These are phyloP conservation scores for Psittacula cyanocephala DNA, from an alignment of 2,113 vertebrate genomes.

Conservation along the genomic window DNA sequence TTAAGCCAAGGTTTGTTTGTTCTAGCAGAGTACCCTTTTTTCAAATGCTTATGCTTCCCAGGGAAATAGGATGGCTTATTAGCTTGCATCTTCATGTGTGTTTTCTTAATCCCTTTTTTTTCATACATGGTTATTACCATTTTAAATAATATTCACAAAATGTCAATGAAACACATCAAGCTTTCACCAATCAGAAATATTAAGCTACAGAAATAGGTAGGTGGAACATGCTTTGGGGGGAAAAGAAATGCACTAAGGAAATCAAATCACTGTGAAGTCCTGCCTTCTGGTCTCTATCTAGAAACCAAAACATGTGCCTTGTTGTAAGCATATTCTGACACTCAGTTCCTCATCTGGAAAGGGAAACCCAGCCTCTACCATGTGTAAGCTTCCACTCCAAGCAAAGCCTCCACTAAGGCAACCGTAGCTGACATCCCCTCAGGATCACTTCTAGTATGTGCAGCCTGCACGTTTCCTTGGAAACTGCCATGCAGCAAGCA, in stretches of 20 bases:
- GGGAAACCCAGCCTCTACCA: background rate
- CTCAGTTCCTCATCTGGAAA: background rate
- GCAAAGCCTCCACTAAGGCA: slow-evolving; percentile 15
- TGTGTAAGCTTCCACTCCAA: background rate
- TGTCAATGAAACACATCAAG: background rate
- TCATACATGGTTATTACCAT: background rate
- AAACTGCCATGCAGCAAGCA: slow-evolving; percentile 63
- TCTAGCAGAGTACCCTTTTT: background rate
- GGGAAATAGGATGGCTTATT: background rate
- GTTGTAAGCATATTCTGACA: background rate
- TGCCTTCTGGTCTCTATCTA: background rate
- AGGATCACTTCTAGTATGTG: slow-evolving; percentile 52
- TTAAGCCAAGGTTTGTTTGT: background rate
- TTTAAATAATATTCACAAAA: background rate
- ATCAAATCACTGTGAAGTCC: background rate
- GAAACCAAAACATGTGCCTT: background rate
- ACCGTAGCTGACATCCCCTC: slow-evolving; percentile 28
- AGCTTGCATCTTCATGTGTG: background rate
- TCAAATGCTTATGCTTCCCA: background rate
- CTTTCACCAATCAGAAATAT: background rate
- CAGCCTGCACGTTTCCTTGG: slow-evolving; percentile 60
- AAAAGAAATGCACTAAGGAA: background rate
- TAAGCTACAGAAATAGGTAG: background rate
- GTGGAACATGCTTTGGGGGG: background rate
- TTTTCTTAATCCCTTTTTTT: background rate